Conservation (phyloP, 1,140 invertebrate species). For the Stenopsyche tienmushanensis region DNA sequence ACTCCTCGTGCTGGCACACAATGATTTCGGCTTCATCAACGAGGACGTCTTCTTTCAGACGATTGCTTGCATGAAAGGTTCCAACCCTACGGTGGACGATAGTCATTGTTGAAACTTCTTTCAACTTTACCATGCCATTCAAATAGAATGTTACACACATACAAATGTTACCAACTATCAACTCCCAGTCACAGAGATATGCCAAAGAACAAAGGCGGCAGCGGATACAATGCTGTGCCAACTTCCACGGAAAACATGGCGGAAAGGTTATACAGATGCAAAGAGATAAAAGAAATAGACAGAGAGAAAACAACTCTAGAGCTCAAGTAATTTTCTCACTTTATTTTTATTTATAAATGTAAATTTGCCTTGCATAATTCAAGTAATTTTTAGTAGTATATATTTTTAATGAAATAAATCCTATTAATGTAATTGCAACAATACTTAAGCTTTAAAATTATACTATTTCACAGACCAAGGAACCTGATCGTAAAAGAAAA, state of each 20-base stretch:
- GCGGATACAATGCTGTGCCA: conserved; percentile 65
- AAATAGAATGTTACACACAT: conserved; percentile 97
- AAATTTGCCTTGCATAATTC: too few relatives aligned
- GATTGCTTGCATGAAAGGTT: conserved; percentile 76
- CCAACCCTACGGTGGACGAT: conserved; percentile 79
- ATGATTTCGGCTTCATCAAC: conserved; percentile 96
- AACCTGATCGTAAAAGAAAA: conserved; percentile 51
- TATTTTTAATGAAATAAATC: too few relatives aligned
- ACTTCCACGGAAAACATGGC: conserved; percentile 58
- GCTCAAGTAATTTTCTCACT: conserved; percentile 2
- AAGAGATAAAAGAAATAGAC: conserved; percentile 11
- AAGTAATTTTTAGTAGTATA: too few relatives aligned
- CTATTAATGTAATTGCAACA: too few relatives aligned
- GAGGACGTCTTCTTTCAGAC: conserved; percentile 97
- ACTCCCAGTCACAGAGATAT: conserved; percentile 40
- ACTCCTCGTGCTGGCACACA: conserved; percentile 75
- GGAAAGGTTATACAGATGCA: conserved; percentile 18
- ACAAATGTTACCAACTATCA: conserved; percentile 73
- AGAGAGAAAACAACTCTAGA: conserved; percentile 8
- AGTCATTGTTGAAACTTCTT: conserved; percentile 92
- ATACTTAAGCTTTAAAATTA: background rate
- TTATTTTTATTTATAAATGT: conserved; percentile 4
- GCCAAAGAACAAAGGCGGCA: conserved; percentile 44
- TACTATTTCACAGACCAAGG: conserved; percentile 36
- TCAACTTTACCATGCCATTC: conserved; percentile 95